Percentiles rank a stretch among this genome's conserved stretches.
Conservation (phyloP, 2,797 vertebrate species). For the Gobio occitaniae region DNA sequence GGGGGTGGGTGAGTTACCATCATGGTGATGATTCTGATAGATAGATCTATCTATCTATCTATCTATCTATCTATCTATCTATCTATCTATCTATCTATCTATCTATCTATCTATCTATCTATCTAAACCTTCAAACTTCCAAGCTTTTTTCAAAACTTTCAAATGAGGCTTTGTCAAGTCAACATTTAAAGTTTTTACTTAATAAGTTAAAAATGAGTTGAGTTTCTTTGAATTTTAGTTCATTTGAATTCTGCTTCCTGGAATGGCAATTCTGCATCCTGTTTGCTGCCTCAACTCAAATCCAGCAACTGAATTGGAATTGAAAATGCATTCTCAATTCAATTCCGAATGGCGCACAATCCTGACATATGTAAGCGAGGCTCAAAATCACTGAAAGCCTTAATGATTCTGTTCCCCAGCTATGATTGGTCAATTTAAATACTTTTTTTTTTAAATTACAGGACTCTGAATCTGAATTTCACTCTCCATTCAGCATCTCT, state of each 20-base stretch:
- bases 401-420: background rate
- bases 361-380: background rate
- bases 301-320: background rate
- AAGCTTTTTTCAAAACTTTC: background rate
- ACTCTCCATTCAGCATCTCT: slow-evolving; percentile 9
- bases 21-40: too few species aligned
- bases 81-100: background rate
- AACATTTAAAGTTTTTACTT: background rate
- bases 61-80: background rate
- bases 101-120: background rate
- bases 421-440: background rate
- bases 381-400: background rate
- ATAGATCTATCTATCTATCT: too few species aligned
- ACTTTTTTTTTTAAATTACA: background rate
- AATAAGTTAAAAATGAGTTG: background rate
- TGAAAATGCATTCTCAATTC: background rate
- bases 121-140: background rate
- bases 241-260: background rate
- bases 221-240: background rate
- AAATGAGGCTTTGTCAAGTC: background rate
- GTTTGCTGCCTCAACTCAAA: background rate
- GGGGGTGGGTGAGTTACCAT: too few species aligned
- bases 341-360: background rate
- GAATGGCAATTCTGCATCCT: background rate
- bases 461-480: background rate